A percentile compares a stretch with the other conserved stretches of the same genome.
These are phyloP conservation scores for Drosophila macrospina DNA, from an alignment of 2,888 invertebrate species.

Conservation along the genomic window DNA sequence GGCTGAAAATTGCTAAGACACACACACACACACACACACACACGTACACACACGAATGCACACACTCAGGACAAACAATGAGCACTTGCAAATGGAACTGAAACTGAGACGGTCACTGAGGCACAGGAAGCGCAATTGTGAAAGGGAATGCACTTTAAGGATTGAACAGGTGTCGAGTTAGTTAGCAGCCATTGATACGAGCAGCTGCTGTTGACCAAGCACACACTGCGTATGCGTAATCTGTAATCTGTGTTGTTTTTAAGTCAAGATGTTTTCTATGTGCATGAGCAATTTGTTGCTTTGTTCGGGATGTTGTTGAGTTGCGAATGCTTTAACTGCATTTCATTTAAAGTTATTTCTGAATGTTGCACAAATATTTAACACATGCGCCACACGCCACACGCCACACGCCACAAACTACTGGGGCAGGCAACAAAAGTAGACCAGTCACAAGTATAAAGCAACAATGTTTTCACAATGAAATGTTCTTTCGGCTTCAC, in stretches of 20 bases:
- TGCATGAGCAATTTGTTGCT: background rate
- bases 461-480: conserved; percentile 68
- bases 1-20: conserved; percentile 28
- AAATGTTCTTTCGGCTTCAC: conserved; percentile 59
- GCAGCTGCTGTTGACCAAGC: conserved; percentile 32
- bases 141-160: background rate
- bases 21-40: conserved; percentile 1
- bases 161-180: conserved; percentile 15
- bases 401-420: conserved; percentile 43
- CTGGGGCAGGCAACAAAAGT: conserved; percentile 53
- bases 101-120: background rate
- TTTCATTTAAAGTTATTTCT: conserved; percentile 57
- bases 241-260: conserved; percentile 34
- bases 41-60: conserved; percentile 22
- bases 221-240: conserved; percentile 63
- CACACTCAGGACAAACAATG: background rate
- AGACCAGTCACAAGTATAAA: conserved; percentile 55
- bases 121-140: background rate
- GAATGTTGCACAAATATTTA: conserved; percentile 55
- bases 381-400: conserved; percentile 39
- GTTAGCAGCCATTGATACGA: conserved; percentile 25
- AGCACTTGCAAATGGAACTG: conserved; percentile 9
- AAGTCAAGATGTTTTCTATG: background rate
- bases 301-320: background rate
- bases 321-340: conserved; percentile 57